Percentiles rank a stretch among this genome's conserved stretches.
Conservation (phyloP, 2,113 vertebrate species). For the Phodopus roborovskii region DNA sequence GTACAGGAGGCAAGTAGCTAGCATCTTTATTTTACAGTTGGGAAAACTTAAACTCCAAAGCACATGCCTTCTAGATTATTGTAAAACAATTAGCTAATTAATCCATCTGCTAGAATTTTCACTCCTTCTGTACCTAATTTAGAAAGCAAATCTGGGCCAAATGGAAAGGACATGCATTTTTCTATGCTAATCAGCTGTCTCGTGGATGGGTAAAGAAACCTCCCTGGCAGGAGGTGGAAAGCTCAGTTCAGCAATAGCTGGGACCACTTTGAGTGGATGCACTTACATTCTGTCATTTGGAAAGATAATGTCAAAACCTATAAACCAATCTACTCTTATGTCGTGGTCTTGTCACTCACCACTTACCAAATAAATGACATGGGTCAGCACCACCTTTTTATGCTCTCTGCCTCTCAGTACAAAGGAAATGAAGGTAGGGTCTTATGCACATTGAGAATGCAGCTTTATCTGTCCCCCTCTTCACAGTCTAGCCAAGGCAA, state of each 20-base stretch:
- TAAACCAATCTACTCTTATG: background rate
- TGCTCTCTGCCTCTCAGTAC: background rate
- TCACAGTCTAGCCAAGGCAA: background rate
- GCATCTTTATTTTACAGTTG: background rate
- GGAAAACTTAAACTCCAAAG: conserved; percentile 18
- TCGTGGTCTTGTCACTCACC: background rate
- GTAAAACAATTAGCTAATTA: conserved; percentile 42
- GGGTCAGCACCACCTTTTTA: background rate
- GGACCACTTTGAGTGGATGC: background rate
- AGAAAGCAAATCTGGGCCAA: conserved; percentile 23
- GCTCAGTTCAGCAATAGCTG: background rate
- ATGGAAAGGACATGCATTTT: background rate
- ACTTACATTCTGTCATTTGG: background rate
- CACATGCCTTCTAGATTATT: background rate
- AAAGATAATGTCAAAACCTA: background rate
- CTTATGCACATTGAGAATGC: background rate
- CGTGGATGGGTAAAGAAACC: background rate
- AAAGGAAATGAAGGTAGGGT: background rate
- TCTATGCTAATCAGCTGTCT: background rate
- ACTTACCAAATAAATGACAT: background rate
- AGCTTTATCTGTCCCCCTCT: background rate
- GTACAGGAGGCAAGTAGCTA: background rate
- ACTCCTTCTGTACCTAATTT: background rate
- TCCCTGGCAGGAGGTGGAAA: background rate
- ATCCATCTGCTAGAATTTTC: conserved; percentile 10